Base-by-base conservation (phyloP, 2,888 invertebrate species). In the Vanessa cardui region DNA sequence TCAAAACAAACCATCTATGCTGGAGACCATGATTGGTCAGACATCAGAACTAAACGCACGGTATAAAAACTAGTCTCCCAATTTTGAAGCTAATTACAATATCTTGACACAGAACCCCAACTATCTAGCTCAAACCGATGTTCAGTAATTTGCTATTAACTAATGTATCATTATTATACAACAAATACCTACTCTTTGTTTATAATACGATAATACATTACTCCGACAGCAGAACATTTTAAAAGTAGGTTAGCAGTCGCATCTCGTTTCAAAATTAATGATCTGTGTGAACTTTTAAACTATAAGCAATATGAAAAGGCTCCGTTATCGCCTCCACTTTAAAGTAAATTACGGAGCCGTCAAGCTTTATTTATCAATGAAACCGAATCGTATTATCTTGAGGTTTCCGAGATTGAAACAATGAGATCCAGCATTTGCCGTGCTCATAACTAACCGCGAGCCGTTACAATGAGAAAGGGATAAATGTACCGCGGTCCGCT, bases 371-470 rank as follows among this genome's bases (percentile, higher is more conserved):
- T 84, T 80, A 81, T 77, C 76, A 74, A 74, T 74, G 75, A 72
- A 78, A 76, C 75, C 73, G 80, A 71, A 73, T 74, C 72, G 79
- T 78, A 77, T 77, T 78, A 76, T 74, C 74, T 79, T 74, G 79
- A 80, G 79, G 83, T 82, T 50, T 64, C 50, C 49, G 65, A 70
- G 72, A 72, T 70, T 82, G 82, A 83, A 85, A 80, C 82, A 74
- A 76, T 72, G 81, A 78, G 76, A 77, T 74, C 77, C 79, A 77
- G 79, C 75, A 75, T 76, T 76, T 78, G 77, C 77, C 80, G 79
- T 78, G 81, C 81, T 84, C 82, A 84, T 87, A 88, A 83, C 83
- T 85, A 81, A 83, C 80, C 74, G 75, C 77, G 74, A 77, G 78
- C 86, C 84, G 86, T 87, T 86, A 87, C 83, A 81, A 83, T 83